Base-by-base conservation (phyloP, 2,113 vertebrate genomes). In the Epinephelus lanceolatus region DNA sequence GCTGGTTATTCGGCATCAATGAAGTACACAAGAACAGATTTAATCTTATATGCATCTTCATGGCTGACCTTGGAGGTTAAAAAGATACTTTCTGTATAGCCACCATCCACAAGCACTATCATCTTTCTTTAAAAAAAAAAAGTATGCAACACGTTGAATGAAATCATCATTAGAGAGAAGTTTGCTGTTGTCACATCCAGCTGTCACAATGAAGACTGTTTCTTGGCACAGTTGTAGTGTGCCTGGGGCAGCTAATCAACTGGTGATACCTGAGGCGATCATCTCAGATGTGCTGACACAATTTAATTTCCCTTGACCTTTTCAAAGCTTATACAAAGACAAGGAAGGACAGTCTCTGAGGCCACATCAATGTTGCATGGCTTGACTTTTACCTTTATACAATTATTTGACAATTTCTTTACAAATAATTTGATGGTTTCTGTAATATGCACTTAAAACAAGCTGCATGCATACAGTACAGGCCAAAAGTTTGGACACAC, bases 201-300 rank as follows among this genome's bases (percentile, higher is more conserved):
- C 18, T 40, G 27, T 47, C 45, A 62, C 30, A 53, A 21, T 66
- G 40, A 66, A 15, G 17, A 23, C 15, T 5, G 1, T 18, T 17
- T 61, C 27, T 33, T 19, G 27, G 13, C 59, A 33, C 23, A 60
- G 27, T 18, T 33, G 15, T 17, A 61, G 52, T 33, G 47, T 33
- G 52, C 33, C 13, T 9, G 59, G 57, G 63, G 73, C 37, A 66
- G n/a, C 5, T 57, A 66, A 67, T 84, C 67, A 81, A 47, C 19
- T 57, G 47, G 19, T 67, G 33, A 81, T 18, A 25, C 76, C 57
- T 71, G n/a, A 76, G 66, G 67, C 68, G 47, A 66, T 12, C 23
- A 18, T 60, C 69, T 65, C 69, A 45, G 14, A 65, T 27, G 21
- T 25, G 1, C 18, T 72, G 57, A 25, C 42, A 23, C 15, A 61